These are phyloP conservation scores for Takifugu ocellatus DNA, from an alignment of 2,797 vertebrate species.

Conservation along the genomic window DNA sequence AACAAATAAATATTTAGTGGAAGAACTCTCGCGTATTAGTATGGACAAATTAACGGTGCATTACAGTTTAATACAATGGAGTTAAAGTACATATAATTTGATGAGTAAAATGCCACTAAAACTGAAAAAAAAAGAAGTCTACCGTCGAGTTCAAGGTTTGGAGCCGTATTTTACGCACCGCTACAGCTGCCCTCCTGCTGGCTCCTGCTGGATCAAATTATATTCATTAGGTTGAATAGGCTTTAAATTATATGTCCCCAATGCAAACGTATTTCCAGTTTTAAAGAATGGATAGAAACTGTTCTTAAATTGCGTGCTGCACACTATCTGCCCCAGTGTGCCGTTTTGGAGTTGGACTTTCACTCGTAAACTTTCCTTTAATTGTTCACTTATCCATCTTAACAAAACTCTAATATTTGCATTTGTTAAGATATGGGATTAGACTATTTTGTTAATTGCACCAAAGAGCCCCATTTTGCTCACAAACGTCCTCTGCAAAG, in stretches of 20 bases:
- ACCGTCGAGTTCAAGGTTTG: slow-evolving; percentile 17
- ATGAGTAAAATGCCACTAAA: slow-evolving; percentile 3
- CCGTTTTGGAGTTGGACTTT: slow-evolving; percentile 84
- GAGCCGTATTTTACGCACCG: slow-evolving; percentile 58
- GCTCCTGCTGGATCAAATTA: slow-evolving; percentile 62
- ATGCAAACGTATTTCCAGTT: slow-evolving; percentile 75
- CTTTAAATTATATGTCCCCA: slow-evolving; percentile 86
- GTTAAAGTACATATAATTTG: slow-evolving; percentile 8
- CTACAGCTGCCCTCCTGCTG: slow-evolving; percentile 31
- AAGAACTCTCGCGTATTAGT: neutral
- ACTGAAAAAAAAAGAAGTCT: slow-evolving; percentile 3
- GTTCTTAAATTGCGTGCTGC: slow-evolving; percentile 74
- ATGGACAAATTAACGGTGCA: neutral
- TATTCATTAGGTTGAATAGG: slow-evolving; percentile 82
- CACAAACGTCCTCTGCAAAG: slow-evolving; percentile 89
- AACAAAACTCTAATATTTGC: slow-evolving; percentile 99
- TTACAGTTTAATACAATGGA: neutral
- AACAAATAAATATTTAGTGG: neutral
- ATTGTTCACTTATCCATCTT: slow-evolving; percentile 99
- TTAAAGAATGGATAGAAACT: slow-evolving; percentile 70
- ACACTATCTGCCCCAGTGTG: slow-evolving; percentile 88
- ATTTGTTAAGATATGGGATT: slow-evolving; percentile 99
- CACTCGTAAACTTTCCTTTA: slow-evolving; percentile 94
- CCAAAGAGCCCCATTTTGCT: slow-evolving; percentile 93
- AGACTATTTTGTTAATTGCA: slow-evolving; percentile 99